These are phyloP conservation scores for Hemithea aestivaria DNA, from an alignment of 2,888 invertebrate genomes.

Conservation along the genomic window DNA sequence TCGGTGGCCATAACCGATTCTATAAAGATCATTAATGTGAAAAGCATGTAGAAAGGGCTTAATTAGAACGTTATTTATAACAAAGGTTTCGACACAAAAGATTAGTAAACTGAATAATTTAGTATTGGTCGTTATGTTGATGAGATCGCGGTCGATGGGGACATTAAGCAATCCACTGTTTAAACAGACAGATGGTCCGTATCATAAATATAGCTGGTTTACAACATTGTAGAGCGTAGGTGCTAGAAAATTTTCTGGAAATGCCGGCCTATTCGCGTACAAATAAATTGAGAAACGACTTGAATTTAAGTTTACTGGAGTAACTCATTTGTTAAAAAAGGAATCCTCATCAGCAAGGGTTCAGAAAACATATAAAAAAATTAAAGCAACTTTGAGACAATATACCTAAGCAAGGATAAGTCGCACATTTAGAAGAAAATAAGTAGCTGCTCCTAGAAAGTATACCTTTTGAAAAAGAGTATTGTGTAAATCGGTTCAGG, in stretches of 20 bases:
- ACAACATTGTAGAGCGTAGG: background rate
- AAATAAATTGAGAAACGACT: too few species aligned
- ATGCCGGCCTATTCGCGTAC: background rate
- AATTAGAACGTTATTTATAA: slow-evolving; percentile 45
- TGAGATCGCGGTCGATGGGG: slow-evolving; percentile 38
- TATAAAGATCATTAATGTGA: slow-evolving; percentile 32
- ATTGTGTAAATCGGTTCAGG: too few species aligned
- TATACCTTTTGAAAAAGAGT: too few species aligned
- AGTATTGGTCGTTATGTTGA: slow-evolving; percentile 45
- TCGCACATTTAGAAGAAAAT: too few species aligned
- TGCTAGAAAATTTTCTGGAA: too few species aligned
- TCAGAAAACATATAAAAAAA: too few species aligned
- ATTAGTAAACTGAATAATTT: slow-evolving; percentile 40
- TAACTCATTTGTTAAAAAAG: too few species aligned
- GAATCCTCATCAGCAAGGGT: too few species aligned
- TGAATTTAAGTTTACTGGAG: too few species aligned
- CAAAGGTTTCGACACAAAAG: slow-evolving; percentile 43
- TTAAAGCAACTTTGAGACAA: too few species aligned
- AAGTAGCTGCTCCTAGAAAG: too few species aligned
- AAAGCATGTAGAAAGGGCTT: slow-evolving; percentile 34
- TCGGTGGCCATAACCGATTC: slow-evolving; percentile 23
- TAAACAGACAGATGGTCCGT: slow-evolving; percentile 15
- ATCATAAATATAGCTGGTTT: slow-evolving; percentile 18
- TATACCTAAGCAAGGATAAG: too few species aligned
- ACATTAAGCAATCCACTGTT: slow-evolving; percentile 28